Evolutionary conservation across 2,888 invertebrate species (phyloP).

Genomic region (Amphipyra berbera): DNA sequence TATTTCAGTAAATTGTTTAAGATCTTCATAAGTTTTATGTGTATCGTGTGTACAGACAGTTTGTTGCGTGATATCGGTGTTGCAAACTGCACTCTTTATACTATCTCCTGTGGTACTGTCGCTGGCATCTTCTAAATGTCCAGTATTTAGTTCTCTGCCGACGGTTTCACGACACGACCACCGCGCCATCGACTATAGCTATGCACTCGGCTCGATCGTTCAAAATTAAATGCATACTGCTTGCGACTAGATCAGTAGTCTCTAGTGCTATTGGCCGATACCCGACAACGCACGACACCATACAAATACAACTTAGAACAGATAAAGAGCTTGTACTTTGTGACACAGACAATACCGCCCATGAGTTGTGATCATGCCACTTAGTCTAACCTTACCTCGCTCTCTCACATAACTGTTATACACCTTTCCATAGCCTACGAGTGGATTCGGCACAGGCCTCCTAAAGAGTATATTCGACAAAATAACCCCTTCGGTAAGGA

Average conservation of each 20-base stretch:
- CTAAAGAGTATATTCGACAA: slow-evolving; percentile 91
- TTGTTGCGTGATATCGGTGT: slow-evolving; percentile 85
- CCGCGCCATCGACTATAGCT: slow-evolving; percentile 86
- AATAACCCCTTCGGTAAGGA: slow-evolving; percentile 91
- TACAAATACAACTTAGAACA: slow-evolving; percentile 86
- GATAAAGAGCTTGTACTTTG: slow-evolving; percentile 90
- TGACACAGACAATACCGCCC: slow-evolving; percentile 88
- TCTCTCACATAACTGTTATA: slow-evolving; percentile 89
- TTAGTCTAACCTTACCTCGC: slow-evolving; percentile 84
- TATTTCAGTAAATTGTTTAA: slow-evolving; percentile 1
- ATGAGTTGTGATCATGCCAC: slow-evolving; percentile 83
- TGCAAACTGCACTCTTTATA: slow-evolving; percentile 90
- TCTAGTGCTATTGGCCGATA: slow-evolving; percentile 89
- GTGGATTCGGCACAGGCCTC: slow-evolving; percentile 90
- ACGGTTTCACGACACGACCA: slow-evolving; percentile 82
- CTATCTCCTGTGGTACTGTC: slow-evolving; percentile 88
- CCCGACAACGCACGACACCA: slow-evolving; percentile 88
- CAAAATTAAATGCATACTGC: slow-evolving; percentile 89
- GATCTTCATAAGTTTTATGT: slow-evolving; percentile 4
- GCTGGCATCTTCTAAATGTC: slow-evolving; percentile 86
- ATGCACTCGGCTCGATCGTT: slow-evolving; percentile 88
- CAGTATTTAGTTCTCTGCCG: slow-evolving; percentile 83
- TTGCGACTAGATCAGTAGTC: slow-evolving; percentile 89
- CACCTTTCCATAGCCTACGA: slow-evolving; percentile 90
- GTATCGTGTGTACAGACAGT: slow-evolving; percentile 65